Base-by-base conservation (phyloP, 2,113 vertebrate genomes). In the Mobula birostris region DNA sequence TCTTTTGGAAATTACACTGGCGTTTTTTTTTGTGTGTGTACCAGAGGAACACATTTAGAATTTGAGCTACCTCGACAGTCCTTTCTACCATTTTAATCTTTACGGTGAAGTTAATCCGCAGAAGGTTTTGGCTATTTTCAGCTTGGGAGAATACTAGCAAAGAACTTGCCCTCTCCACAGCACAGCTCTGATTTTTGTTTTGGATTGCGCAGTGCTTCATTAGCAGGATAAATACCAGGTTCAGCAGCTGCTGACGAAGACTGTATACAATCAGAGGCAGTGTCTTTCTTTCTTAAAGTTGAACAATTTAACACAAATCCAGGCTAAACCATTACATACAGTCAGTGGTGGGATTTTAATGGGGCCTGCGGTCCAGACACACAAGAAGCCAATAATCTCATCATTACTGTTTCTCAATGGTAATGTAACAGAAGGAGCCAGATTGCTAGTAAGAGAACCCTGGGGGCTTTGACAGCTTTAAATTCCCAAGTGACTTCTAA, bases 401-500 rank as follows among this genome's bases (percentile, higher is more conserved):
- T 90, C 85, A 29, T 90, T 90, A 90, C 61, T n/a, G 63, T 15
- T 19, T 17, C 61, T 90, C 14, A n/a, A n/a, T 24, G 91, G 32
- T 74, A 56, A 74, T 48, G 68, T 93, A 74, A 76, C 91, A 74
- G 91, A 93, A 76, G 68, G 91, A 74, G 90, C 90, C 90, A 93
- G 85, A 90, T 90, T 90, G 85, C 15, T 68, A n/a, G n/a, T 68
- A 61, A 36, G 1, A 63, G 61, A 90, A 14, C 85, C 85, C 85
- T 66, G 5, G 15, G n/a, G 85, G 61, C 29, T 90, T 90, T 68
- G 61, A 63, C 61, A 68, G 85, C 61, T 90, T 90, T 19, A 66
- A 90, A 90, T 66, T 68, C 85, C 85, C 61, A 66, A 66, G 17
- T 19, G 85, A 32, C n/a, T 17, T 90, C n/a, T n/a, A 90, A 90